These are phyloP conservation scores for Eulimnadia texana DNA, from an alignment of 1,140 invertebrate genomes.

Conservation along the genomic window DNA sequence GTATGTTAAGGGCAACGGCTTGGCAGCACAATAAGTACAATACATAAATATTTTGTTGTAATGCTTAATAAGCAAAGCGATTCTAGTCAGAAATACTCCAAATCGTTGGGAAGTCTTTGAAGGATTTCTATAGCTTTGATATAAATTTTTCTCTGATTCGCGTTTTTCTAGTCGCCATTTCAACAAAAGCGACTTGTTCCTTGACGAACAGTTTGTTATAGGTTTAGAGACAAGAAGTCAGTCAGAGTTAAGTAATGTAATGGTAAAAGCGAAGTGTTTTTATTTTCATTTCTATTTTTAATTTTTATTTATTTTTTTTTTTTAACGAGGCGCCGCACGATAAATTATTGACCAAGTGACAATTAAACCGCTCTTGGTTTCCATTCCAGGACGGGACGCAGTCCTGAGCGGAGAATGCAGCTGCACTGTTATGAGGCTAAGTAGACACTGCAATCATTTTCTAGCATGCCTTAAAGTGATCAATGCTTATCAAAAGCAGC, in stretches of 20 bases:
- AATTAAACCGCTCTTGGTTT: background rate
- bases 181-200: slow-evolving; percentile 3
- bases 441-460: background rate
- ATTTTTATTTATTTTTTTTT: background rate
- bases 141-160: too few relatives aligned
- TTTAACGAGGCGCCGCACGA: slow-evolving; percentile 2
- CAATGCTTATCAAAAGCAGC: background rate
- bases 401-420: background rate
- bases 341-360: background rate
- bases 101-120: too few relatives aligned
- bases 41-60: too few relatives aligned
- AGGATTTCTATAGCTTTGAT: too few relatives aligned
- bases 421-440: background rate
- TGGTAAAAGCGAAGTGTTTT: background rate
- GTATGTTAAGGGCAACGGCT: too few relatives aligned
- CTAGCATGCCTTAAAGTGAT: slow-evolving; percentile 3
- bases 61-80: too few relatives aligned
- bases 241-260: background rate
- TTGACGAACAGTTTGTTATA: slow-evolving; percentile 1
- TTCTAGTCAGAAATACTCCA: too few relatives aligned
- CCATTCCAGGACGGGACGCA: background rate
- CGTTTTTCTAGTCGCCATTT: too few relatives aligned
- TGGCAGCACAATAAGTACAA: too few relatives aligned
- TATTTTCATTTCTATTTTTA: too few relatives aligned
- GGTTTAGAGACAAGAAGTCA: background rate